phyloP scores from a whole-genome alignment of 2,113 vertebrate genomes.

The Peucedramus taeniatus region DNA sequence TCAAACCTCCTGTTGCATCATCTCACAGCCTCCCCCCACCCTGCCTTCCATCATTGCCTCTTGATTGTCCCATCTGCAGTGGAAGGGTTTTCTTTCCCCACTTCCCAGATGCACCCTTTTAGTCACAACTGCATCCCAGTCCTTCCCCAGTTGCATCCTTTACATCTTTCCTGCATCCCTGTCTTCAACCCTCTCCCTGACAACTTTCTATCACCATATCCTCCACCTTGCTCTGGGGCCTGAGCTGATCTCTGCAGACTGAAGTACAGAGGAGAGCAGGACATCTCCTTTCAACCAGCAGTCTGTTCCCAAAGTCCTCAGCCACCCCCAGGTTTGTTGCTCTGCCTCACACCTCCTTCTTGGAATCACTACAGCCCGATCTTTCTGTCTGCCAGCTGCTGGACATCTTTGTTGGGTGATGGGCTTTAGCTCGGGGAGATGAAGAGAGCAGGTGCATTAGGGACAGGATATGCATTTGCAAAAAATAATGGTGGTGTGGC shows the following conservation, averaged over 20 bases:
- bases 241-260: not conserved
- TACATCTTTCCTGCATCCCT: not conserved
- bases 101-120: not conserved
- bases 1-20: conserved; percentile 32
- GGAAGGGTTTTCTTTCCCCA: not conserved
- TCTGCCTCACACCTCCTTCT: not conserved
- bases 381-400: not conserved
- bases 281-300: not conserved
- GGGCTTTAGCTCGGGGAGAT: not conserved
- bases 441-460: conserved; percentile 34
- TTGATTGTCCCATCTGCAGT: not conserved
- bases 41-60: not conserved
- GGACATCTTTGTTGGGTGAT: not conserved
- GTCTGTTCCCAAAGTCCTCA: not conserved
- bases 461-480: not conserved
- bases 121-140: not conserved
- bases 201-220: not conserved
- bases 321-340: not conserved
- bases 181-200: not conserved
- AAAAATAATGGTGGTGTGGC: not conserved
- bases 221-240: not conserved
- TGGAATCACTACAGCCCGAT: not conserved
- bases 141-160: not conserved
- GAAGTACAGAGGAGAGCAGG: not conserved
- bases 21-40: not conserved